A percentile compares a stretch with the other conserved stretches of the same genome.
Evolutionary conservation across 2,888 invertebrate genomes (phyloP).

Genomic region (Keiferia lycopersicella): DNA sequence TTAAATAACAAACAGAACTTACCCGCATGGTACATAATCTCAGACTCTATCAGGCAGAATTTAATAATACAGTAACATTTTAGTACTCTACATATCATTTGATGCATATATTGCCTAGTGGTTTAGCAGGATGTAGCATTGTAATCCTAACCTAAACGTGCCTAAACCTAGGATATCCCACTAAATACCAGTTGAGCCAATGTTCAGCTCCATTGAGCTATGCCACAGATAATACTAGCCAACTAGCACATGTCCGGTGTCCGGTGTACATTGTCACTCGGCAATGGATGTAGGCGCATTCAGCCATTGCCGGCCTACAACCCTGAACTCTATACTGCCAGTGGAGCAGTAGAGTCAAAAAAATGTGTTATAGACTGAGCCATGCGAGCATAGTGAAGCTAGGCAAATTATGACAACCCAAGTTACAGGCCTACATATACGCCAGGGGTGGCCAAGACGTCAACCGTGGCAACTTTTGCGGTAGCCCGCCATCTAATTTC

Average conservation of each 20-base stretch:
- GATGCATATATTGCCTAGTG: neutral
- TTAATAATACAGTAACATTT: no score
- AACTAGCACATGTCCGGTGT: conserved; percentile 13
- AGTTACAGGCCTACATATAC: no score
- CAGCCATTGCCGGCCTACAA: conserved; percentile 1
- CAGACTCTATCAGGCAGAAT: neutral
- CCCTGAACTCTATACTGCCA: conserved; percentile 7
- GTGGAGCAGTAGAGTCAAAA: neutral
- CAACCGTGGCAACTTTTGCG: no score
- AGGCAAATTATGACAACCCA: no score
- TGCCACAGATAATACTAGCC: neutral
- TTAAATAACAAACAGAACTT: no score
- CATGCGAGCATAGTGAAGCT: no score
- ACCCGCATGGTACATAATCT: neutral
- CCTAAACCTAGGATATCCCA: conserved; percentile 11
- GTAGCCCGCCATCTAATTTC: no score
- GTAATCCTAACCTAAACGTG: conserved; percentile 2
- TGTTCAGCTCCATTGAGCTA: neutral
- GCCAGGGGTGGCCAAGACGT: no score
- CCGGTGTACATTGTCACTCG: conserved; percentile 20
- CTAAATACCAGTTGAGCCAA: conserved; percentile 16
- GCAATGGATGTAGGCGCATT: conserved; percentile 10
- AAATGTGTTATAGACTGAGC: no score
- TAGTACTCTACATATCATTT: neutral
- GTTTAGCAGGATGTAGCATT: neutral